These are phyloP conservation scores for Thaumetopoea pityocampa DNA, from an alignment of 1,140 invertebrate species.

Conservation along the genomic window DNA sequence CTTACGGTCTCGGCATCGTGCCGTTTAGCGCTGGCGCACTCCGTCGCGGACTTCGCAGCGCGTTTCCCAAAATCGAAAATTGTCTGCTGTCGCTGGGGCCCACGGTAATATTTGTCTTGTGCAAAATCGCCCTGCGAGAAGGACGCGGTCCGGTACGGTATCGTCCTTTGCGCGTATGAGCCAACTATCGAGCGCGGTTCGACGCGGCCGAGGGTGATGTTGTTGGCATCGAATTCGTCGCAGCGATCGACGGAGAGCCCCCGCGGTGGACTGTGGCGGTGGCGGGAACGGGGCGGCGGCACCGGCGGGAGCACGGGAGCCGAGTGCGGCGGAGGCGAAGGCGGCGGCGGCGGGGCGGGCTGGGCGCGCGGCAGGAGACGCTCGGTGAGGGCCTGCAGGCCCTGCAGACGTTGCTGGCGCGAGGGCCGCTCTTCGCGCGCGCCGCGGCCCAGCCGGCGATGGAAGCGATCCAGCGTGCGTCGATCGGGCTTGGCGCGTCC, in stretches of 20 bases:
- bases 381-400: constrained; percentile 85
- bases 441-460: constrained; percentile 84
- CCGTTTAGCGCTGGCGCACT: constrained; percentile 17
- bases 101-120: constrained; percentile 64
- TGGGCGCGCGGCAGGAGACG: constrained; percentile 76
- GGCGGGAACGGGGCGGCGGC: constrained; percentile 50
- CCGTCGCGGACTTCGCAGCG: constrained; percentile 42
- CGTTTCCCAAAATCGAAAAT: constrained; percentile 64
- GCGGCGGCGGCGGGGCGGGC: constrained; percentile 42
- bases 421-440: constrained; percentile 70
- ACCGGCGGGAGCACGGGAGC: constrained; percentile 59
- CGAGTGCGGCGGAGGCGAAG: constrained; percentile 49
- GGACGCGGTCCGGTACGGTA: constrained; percentile 86
- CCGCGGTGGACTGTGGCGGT: constrained; percentile 51
- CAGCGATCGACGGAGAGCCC: constrained; percentile 54
- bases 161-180: constrained; percentile 77
- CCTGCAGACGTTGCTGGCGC: constrained; percentile 81
- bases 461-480: constrained; percentile 85
- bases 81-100: constrained; percentile 50
- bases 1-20: constrained; percentile 28
- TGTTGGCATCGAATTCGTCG: constrained; percentile 64
- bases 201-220: constrained; percentile 70
- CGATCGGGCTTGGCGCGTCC: constrained; percentile 68
- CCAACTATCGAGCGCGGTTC: constrained; percentile 77
- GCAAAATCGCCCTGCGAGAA: constrained; percentile 89